Conservation (phyloP, 2,888 invertebrate genomes). For the Steinernema carpocapsae region DNA sequence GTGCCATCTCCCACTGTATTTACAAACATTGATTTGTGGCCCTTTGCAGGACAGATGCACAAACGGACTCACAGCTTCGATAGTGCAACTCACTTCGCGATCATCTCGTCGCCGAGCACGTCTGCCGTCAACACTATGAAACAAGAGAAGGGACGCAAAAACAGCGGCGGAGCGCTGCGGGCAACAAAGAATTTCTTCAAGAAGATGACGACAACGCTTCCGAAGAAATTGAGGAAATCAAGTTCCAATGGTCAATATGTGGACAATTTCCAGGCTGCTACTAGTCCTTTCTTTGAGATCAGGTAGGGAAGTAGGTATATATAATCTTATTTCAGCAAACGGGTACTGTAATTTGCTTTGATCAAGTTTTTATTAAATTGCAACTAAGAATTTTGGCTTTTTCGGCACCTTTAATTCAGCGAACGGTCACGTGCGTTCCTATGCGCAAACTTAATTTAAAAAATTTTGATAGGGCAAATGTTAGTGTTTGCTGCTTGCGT, state of each 20-base stretch:
- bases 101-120: conserved; percentile 42
- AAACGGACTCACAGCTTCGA: conserved; percentile 51
- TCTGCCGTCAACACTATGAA: conserved; percentile 39
- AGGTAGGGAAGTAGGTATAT: conserved; percentile 1
- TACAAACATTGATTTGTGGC: too few relatives aligned
- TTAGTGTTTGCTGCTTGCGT: too few relatives aligned
- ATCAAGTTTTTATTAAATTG: too few relatives aligned
- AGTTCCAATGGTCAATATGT: conserved; percentile 24
- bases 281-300: conserved; percentile 50
- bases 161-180: conserved; percentile 50
- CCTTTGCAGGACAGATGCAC: conserved; percentile 30
- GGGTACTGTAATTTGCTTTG: too few relatives aligned
- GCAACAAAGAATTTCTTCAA: conserved; percentile 65
- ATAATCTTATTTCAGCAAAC: too few relatives aligned
- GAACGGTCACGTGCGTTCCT: too few relatives aligned
- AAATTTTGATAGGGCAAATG: too few relatives aligned
- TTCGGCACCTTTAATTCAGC: too few relatives aligned
- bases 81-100: conserved; percentile 48
- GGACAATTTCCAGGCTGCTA: conserved; percentile 42
- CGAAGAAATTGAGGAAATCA: conserved; percentile 50
- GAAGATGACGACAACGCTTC: conserved; percentile 63
- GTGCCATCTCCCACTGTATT: too few relatives aligned
- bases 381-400: too few relatives aligned
- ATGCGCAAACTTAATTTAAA: too few relatives aligned
- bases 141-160: conserved; percentile 26